Percentiles rank a stretch among this genome's conserved stretches.
phyloP scores from a whole-genome alignment of 2,797 vertebrate genomes.

The Intellagama lesueurii region DNA sequence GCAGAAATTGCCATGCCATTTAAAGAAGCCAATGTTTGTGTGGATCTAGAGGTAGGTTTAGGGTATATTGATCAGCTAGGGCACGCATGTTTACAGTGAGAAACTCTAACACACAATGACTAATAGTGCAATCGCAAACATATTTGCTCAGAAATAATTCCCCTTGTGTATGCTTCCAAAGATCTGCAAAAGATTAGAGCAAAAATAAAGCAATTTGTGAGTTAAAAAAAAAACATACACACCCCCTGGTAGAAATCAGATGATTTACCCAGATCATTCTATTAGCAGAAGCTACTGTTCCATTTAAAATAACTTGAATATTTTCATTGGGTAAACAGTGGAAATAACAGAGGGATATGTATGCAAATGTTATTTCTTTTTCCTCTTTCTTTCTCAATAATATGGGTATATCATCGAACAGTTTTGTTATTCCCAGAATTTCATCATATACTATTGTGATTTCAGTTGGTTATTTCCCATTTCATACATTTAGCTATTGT shows the following conservation, averaged over 20 bases:
- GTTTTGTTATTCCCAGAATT: background rate
- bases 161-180: background rate
- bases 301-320: background rate
- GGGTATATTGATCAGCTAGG: too few species aligned
- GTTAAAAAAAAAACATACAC: background rate
- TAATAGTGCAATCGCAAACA: background rate
- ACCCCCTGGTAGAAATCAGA: background rate
- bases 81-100: background rate
- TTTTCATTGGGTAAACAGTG: background rate
- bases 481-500: background rate
- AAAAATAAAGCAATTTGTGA: background rate
- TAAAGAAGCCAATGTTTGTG: background rate
- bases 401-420: fast-evolving
- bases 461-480: background rate
- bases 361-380: background rate
- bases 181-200: background rate
- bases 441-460: background rate
- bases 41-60: background rate
- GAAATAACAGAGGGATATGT: background rate
- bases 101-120: background rate
- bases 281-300: background rate
- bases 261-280: background rate
- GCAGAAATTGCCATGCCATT: background rate
- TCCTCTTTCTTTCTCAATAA: background rate
- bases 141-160: background rate